Evolutionary conservation across 2,888 invertebrate species (phyloP), one percentile per base, ranked within the genome.

Genomic region (Macrophya alboannulata): DNA sequence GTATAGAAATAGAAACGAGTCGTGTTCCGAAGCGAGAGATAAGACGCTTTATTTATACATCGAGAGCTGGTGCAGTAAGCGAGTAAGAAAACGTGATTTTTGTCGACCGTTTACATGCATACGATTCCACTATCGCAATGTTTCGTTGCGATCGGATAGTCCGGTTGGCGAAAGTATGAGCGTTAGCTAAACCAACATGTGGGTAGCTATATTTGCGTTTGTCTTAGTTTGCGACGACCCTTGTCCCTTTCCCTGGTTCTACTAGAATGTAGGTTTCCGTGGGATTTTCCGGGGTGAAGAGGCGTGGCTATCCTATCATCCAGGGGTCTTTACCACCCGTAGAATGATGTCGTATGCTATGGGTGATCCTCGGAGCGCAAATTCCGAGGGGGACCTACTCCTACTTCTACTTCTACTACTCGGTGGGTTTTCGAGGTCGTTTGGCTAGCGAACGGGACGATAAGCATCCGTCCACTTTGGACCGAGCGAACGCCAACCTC

Each of bases 391-490:
- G n/a, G 55, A 45, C 21, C 48, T 31, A 12, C 74, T 48, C 48
- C 48, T 51, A 55, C 55, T n/a, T n/a, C n/a, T n/a, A 55, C 8
- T 55, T 10, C 55, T 55, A 55, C 72, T 55, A 15, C 55, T 55
- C 79, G n/a, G 25, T 31, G 5, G 77, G 77, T 77, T 51, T 77
- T 77, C 77, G 55, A 77, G 62, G 81, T 81, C 81, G 81, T 81
- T 81, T 81, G 59, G 81, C 62, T 43, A 55, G 81, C 62, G 9
- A 37, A 25, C 25, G 37, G 59, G 59, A 40, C 62, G 81, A 81
- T 81, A 81, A 81, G 81, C 59, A 81, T 81, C 81, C 81, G 81
- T 81, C 81, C 43, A 81, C 81, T 81, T 81, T 62, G 81, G 62
- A 81, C 62, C 81, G 62, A 62, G 81, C 62, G 37, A 81, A 51